Base-by-base conservation (phyloP, 2,888 invertebrate species). In the Andrena bicolor region DNA sequence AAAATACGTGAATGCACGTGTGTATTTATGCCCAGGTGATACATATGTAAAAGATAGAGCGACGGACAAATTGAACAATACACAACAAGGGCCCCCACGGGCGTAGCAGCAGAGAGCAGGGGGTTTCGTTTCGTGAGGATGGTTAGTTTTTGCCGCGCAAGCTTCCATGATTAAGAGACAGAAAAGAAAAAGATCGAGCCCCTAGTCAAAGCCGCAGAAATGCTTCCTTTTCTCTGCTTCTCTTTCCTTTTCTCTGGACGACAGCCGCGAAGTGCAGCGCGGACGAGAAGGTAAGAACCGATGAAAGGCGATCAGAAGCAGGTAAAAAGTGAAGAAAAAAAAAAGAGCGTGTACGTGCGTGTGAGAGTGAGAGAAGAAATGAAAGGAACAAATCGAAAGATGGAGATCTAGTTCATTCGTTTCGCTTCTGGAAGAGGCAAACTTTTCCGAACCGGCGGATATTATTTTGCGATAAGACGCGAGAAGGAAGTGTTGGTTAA, bases 11-110 rank as follows among this genome's bases (percentile, higher is more conserved):
- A 75, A 61, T 77, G 66, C 78, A 64, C 32, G 53, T 76, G 61
- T 83, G 23, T 65, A 60, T 70, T 65, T 82, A 77, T 82, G 68
- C 73, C 66, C 79, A 82, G 80, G 68, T 81, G 58, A 87, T 80
- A 82, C 53, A 70, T 82, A 83, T 85, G 69, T 86, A 86, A 80
- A 83, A 87, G 82, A 85, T 79, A 89, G 85, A 90, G 86, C 85
- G 83, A 90, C 86, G 88, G 80, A 90, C 89, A 89, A 88, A 90
- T 90, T 88, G 83, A 90, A 91, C 91, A 92, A 93, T 93, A 93
- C 93, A 93, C 93, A 93, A 93, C 93, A 92, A 93, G 93, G 88
- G 86, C 89, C 92, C 92, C 91, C 90, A 88, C 85, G 86, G 90
- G 86, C 86, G 75, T 78, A 86, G 80, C 83, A 86, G 84, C 86